phyloP scores from a whole-genome alignment of 2,888 invertebrate species.

The Pachymerium ferrugineum region DNA sequence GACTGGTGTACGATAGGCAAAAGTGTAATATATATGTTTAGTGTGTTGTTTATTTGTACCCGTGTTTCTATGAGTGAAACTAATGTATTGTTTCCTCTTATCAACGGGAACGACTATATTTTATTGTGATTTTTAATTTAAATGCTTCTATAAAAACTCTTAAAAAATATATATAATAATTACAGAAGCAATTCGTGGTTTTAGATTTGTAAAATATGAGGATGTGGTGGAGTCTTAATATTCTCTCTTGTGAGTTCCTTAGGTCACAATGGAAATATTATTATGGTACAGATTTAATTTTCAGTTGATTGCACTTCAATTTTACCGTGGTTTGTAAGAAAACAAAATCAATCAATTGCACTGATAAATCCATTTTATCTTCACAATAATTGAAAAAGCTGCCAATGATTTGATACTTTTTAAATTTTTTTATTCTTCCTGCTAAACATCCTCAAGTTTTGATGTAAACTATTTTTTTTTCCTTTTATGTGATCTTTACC shows the following conservation, averaged over 20 bases:
- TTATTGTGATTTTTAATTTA: not conserved
- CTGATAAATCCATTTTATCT: not conserved
- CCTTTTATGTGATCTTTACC: not conserved
- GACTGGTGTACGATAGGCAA: not conserved
- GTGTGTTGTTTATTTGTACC: slow-evolving; percentile 12
- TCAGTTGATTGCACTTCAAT: slow-evolving; percentile 5
- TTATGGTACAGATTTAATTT: not conserved
- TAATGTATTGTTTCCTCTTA: not conserved
- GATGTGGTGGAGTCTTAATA: not conserved
- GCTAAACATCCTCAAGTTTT: not conserved
- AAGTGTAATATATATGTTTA: not conserved
- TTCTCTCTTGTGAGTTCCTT: not conserved
- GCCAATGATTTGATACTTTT: slow-evolving; percentile 20
- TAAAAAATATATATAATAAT: too few species aligned
- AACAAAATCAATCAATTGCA: slow-evolving; percentile 20
- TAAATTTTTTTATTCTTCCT: not conserved
- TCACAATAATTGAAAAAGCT: not conserved
- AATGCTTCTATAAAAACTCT: too few species aligned
- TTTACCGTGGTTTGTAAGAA: slow-evolving; percentile 4
- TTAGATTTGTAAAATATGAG: slow-evolving; percentile 18
- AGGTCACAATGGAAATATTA: not conserved
- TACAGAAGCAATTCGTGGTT: too few species aligned
- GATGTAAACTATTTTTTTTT: slow-evolving; percentile 2
- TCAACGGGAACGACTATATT: not conserved
- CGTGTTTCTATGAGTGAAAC: not conserved